Percentiles rank a stretch among this genome's conserved stretches.
Conservation (phyloP, 1,140 invertebrate species). For the Cylas formicarius region DNA sequence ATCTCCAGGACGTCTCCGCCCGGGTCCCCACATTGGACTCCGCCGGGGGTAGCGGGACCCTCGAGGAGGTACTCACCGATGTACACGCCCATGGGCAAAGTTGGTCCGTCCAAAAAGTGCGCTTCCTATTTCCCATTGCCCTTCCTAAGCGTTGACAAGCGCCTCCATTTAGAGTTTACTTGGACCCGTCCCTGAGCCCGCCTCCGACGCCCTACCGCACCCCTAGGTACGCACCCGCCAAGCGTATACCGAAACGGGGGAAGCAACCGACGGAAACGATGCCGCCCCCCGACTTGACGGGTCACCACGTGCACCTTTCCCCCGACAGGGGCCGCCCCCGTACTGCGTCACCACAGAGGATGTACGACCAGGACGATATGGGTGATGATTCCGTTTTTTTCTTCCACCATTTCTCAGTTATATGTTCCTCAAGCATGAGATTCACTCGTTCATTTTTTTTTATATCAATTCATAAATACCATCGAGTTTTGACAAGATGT, state of each 20-base stretch:
- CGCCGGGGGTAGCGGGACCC: slow-evolving; percentile 8
- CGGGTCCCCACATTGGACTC: slow-evolving; percentile 4
- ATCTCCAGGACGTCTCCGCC: background rate
- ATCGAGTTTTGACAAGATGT: background rate
- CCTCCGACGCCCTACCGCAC: background rate
- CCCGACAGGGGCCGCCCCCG: background rate
- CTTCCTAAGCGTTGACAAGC: slow-evolving; percentile 4
- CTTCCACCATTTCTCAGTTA: background rate
- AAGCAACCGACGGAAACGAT: background rate
- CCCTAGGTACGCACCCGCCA: background rate
- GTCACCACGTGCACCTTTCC: background rate
- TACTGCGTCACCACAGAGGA: background rate
- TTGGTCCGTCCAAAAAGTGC: too few species aligned
- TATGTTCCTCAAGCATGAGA: background rate
- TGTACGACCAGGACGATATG: background rate
- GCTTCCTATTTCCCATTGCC: background rate
- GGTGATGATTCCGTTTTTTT: background rate
- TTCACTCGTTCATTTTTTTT: background rate
- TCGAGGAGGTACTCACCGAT: slow-evolving; percentile 6
- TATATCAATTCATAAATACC: background rate
- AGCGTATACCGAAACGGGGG: background rate
- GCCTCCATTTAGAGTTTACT: background rate
- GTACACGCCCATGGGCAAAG: too few species aligned
- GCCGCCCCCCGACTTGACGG: background rate
- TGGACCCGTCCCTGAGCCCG: slow-evolving; percentile 7